Percentiles rank a stretch among this genome's conserved stretches.
phyloP scores from a whole-genome alignment of 2,113 vertebrate genomes.

The Meriones unguiculatus region DNA sequence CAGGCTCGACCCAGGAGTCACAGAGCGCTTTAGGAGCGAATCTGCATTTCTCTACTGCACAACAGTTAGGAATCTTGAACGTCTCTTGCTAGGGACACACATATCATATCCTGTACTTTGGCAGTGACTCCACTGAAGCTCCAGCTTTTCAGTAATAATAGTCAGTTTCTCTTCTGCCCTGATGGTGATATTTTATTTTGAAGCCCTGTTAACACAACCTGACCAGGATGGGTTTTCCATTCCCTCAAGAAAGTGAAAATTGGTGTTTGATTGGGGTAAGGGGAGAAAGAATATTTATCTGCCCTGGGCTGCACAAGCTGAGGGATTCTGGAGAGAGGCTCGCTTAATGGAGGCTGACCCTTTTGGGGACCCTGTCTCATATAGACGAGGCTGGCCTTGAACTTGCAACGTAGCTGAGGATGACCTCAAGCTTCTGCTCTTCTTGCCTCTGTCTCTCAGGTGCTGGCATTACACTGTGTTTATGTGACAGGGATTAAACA shows the following conservation, averaged over 20 bases:
- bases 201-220: neutral
- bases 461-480: neutral
- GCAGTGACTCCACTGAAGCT: neutral
- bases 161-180: neutral
- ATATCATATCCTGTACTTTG: neutral
- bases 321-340: conserved; percentile 28
- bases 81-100: neutral
- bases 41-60: neutral
- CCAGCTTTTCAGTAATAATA: neutral
- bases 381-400: neutral
- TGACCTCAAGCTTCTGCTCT: neutral
- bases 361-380: neutral
- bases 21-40: neutral
- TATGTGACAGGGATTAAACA: neutral
- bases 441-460: neutral
- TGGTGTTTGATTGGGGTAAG: neutral
- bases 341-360: neutral
- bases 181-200: neutral
- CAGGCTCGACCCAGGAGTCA: neutral
- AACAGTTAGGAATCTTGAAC: neutral
- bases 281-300: neutral
- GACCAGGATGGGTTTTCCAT: neutral
- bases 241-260: neutral
- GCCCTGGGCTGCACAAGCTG: neutral
- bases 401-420: neutral